A percentile compares a stretch with the other conserved stretches of the same genome.
These are phyloP conservation scores for Monochamus alternatus DNA, from an alignment of 2,888 invertebrate genomes.

Conservation along the genomic window DNA sequence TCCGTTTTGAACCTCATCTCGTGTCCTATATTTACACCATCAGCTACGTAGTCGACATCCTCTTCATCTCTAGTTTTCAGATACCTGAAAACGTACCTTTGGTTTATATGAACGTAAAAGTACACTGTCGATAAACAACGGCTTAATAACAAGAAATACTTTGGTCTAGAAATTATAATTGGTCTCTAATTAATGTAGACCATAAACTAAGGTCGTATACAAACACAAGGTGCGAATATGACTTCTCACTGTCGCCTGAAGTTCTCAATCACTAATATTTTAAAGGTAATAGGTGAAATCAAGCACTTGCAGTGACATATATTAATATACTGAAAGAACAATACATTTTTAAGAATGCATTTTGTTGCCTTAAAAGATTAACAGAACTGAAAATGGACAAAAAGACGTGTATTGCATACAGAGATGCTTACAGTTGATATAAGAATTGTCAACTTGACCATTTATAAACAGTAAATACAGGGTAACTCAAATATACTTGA, in stretches of 20 bases:
- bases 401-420: no score
- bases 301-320: no score
- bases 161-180: slow-evolving; percentile 14
- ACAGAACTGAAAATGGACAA: not conserved
- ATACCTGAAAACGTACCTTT: slow-evolving; percentile 67
- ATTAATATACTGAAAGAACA: no score
- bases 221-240: slow-evolving; percentile 2
- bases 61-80: slow-evolving; percentile 86
- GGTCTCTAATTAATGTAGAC: not conserved
- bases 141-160: not conserved
- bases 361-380: slow-evolving; percentile 58
- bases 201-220: slow-evolving; percentile 24
- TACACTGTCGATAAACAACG: not conserved
- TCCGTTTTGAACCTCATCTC: slow-evolving; percentile 88
- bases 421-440: slow-evolving; percentile 39
- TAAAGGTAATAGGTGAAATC: no score
- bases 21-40: slow-evolving; percentile 85
- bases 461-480: not conserved
- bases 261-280: no score
- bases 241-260: not conserved
- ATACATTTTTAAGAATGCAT: no score
- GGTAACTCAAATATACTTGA: no score
- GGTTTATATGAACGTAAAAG: not conserved
- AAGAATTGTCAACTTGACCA: not conserved
- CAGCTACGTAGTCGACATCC: slow-evolving; percentile 87